Evolutionary conservation across 1,140 invertebrate species (phyloP), one percentile per base, ranked within the genome.

Genomic region (Paraescarpia echinospica): DNA sequence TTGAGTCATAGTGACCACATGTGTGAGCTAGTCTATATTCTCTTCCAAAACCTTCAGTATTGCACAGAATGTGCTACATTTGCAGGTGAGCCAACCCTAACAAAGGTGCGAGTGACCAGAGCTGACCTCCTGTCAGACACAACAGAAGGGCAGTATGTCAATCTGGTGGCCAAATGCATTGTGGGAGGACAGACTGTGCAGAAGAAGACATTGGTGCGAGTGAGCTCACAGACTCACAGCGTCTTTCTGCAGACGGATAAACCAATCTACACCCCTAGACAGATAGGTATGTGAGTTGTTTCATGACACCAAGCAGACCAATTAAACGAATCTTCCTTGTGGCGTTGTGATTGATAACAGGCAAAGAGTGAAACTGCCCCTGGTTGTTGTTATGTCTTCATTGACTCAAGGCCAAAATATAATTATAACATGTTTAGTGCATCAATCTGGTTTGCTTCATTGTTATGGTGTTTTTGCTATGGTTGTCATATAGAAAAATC

Each of bases 231-330:
- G 77, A 89, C 91, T 35, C 77, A 88, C 34, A 98, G 98, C 18
- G 97, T 99, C 1, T 98, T 99, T 94, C 97, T 99, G 93, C 98
- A 99, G 95, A 99, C 98, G 0, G 99, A 99, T 96, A 98, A 98
- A 96, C 97, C 98, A 1, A 98, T 99, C 93, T 99, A 99, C 95
- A 98, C 99, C 95, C 98, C 98, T 0, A 97, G 97, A 27, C 97
- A 98, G 94, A 97, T 93, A 41, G 94, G 94, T 95, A 92, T 90
- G 77, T 91, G 48, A 31, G 59, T 77, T 2, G 59, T 77, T 18
- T 31, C 48, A 77, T 27, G 2, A 12, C 59, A 2, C 59, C 59
- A 77, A 18, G 22, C 59, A 77, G 59, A 77, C 59, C 8, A 18
- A 18, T 51, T 51, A 18, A 51, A 51, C 48, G 8, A 9, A 0